Conservation (phyloP, 2,113 vertebrate genomes). For the Phylloscopus whistleri region DNA sequence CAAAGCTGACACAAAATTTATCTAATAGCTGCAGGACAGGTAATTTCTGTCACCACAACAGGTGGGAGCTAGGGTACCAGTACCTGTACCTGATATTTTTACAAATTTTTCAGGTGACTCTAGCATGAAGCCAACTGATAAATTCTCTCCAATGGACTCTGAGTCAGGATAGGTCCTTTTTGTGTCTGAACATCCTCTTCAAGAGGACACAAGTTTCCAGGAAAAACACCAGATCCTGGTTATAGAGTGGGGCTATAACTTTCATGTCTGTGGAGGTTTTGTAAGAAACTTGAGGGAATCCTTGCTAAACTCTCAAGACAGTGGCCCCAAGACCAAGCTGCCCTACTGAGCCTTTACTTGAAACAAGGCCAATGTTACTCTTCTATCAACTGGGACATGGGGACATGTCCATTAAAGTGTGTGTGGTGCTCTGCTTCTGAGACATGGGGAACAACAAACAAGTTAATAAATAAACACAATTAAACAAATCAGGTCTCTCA, state of each 20-base stretch:
- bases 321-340: background rate
- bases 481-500: constrained; percentile 28
- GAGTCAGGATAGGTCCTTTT: background rate
- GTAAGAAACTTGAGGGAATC: background rate
- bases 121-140: background rate
- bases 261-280: background rate
- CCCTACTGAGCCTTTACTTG: background rate
- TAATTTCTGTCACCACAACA: background rate
- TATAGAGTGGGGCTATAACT: background rate
- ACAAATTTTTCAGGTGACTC: background rate
- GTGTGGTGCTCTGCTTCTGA: constrained; percentile 16
- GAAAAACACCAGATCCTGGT: background rate
- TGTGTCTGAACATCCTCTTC: background rate
- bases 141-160: background rate
- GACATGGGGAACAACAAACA: background rate
- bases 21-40: background rate
- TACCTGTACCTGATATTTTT: background rate
- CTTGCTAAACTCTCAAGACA: background rate
- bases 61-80: background rate
- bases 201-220: background rate
- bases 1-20: background rate
- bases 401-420: background rate
- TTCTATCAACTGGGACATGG: background rate
- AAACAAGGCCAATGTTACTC: background rate
- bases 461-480: constrained; percentile 58